Evolutionary conservation across 1,140 invertebrate species (phyloP).

Genomic region (Helicoverpa armigera): DNA sequence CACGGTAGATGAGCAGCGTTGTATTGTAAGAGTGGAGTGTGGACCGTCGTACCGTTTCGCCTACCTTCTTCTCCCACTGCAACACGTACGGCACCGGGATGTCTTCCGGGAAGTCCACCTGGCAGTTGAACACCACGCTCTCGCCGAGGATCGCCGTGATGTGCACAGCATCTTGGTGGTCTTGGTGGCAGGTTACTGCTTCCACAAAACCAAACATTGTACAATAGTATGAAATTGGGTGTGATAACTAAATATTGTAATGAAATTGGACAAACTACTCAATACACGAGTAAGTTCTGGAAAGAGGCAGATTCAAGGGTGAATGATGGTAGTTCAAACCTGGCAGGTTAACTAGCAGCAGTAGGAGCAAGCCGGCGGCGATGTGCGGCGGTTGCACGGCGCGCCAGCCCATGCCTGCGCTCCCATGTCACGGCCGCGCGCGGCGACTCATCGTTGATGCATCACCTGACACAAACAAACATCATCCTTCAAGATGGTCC

Average conservation of each 20-base stretch:
- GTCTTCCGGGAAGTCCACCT: constrained; percentile 97
- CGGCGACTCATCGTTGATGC: constrained; percentile 89
- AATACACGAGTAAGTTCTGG: not conserved
- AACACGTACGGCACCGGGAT: constrained; percentile 98
- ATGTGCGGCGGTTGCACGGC: constrained; percentile 91
- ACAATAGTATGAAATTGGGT: too few species aligned
- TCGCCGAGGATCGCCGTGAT: constrained; percentile 98
- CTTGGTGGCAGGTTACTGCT: constrained; percentile 85
- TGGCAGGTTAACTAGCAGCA: constrained; percentile 84
- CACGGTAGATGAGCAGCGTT: constrained; percentile 85
- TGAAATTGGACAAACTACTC: not conserved
- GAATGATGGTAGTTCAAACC: constrained; percentile 58
- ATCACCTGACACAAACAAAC: constrained; percentile 85
- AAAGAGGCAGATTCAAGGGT: not conserved
- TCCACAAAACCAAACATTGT: not conserved
- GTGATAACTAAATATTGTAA: not conserved
- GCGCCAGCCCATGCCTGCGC: constrained; percentile 93
- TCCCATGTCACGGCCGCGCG: constrained; percentile 93
- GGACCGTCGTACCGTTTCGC: constrained; percentile 95
- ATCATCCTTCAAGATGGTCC: too few species aligned
- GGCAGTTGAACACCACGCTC: constrained; percentile 98
- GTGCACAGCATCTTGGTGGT: constrained; percentile 96
- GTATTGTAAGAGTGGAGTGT: constrained; percentile 90
- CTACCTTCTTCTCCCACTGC: constrained; percentile 99
- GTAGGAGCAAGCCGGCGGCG: constrained; percentile 88